These are phyloP conservation scores for Myotis myotis DNA, from an alignment of 2,797 vertebrate genomes.

Conservation along the genomic window DNA sequence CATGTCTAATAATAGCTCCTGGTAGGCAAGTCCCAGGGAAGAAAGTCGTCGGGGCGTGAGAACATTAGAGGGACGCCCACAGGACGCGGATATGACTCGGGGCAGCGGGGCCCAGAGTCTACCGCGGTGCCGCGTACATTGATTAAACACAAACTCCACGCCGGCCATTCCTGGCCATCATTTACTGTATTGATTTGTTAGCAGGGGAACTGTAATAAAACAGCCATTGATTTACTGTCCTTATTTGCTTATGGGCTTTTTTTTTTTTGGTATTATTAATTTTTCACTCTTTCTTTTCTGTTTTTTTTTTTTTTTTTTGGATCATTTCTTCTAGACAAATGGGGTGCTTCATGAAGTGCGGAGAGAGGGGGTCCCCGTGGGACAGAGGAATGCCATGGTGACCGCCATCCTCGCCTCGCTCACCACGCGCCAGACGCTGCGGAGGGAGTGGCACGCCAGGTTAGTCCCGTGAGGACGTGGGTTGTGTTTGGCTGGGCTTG, in stretches of 20 bases:
- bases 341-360: slow-evolving; percentile 89
- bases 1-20: slow-evolving; percentile 70
- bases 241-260: slow-evolving; percentile 88
- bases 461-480: slow-evolving; percentile 78
- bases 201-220: slow-evolving; percentile 86
- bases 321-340: slow-evolving; percentile 89
- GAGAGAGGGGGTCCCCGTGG: slow-evolving; percentile 85
- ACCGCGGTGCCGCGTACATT: slow-evolving; percentile 84
- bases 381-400: slow-evolving; percentile 89
- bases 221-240: slow-evolving; percentile 89
- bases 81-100: slow-evolving; percentile 77
- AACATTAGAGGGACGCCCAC: slow-evolving; percentile 71
- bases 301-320: slow-evolving; percentile 63
- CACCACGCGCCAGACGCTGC: slow-evolving; percentile 91
- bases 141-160: slow-evolving; percentile 86
- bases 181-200: slow-evolving; percentile 88
- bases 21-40: slow-evolving; percentile 66
- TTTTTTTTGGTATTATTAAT: slow-evolving; percentile 78
- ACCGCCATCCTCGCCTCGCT: slow-evolving; percentile 88
- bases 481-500: neutral
- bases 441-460: slow-evolving; percentile 95
- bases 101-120: slow-evolving; percentile 81
- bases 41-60: slow-evolving; percentile 42
- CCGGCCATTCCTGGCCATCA: slow-evolving; percentile 86
- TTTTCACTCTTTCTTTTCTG: slow-evolving; percentile 75